phyloP scores from a whole-genome alignment of 2,888 invertebrate genomes.

The Ceramica pisi region DNA sequence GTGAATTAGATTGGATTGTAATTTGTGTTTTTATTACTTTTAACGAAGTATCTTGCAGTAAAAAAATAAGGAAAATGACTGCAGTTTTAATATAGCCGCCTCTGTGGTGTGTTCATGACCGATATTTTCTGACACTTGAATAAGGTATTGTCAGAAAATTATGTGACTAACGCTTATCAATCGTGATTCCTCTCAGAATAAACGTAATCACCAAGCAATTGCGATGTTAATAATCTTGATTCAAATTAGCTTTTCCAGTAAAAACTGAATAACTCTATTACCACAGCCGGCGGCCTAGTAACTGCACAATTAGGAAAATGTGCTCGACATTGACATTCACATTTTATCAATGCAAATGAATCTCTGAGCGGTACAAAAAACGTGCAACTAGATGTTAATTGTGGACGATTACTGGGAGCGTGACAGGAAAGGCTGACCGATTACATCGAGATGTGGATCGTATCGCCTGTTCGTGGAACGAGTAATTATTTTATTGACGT shows the following conservation, averaged over 20 bases:
- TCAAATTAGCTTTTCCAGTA: conserved; percentile 11
- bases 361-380: conserved; percentile 46
- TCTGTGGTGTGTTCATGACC: conserved; percentile 25
- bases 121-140: conserved; percentile 20
- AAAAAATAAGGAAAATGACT: conserved; percentile 14
- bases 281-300: conserved; percentile 20
- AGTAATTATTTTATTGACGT: conserved; percentile 75
- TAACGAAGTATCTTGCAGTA: not conserved
- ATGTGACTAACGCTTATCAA: conserved; percentile 25
- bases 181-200: conserved; percentile 10
- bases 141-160: conserved; percentile 27
- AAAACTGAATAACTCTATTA: conserved; percentile 39
- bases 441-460: conserved; percentile 80
- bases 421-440: conserved; percentile 84
- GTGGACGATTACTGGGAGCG: conserved; percentile 75
- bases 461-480: conserved; percentile 78
- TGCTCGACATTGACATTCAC: conserved; percentile 26
- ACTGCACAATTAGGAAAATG: conserved; percentile 23
- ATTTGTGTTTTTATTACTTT: conserved; percentile 33
- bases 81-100: conserved; percentile 4
- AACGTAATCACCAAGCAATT: conserved; percentile 38
- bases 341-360: conserved; percentile 54
- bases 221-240: conserved; percentile 28
- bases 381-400: conserved; percentile 71
- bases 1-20: conserved; percentile 41